Conservation (phyloP, 2,888 invertebrate genomes). For the Latheticus oryzae region DNA sequence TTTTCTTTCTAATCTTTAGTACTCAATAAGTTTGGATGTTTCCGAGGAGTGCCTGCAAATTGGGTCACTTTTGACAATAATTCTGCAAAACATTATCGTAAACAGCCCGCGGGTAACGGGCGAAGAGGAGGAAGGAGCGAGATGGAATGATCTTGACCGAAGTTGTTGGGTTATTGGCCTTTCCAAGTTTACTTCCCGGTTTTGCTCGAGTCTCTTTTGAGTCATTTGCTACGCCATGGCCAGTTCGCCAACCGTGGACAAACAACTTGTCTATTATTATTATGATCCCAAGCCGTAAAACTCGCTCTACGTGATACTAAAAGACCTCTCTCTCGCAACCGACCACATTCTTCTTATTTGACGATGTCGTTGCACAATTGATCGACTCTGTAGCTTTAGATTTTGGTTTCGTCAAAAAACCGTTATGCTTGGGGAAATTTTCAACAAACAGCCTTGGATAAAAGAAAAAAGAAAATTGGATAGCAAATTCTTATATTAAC, state of each 20-base stretch:
- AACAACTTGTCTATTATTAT: slow-evolving; percentile 57
- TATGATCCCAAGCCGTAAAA: slow-evolving; percentile 45
- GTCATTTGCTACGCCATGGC: slow-evolving; percentile 58
- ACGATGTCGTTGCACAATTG: slow-evolving; percentile 17
- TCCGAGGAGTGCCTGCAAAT: slow-evolving; percentile 25
- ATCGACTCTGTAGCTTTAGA: slow-evolving; percentile 3
- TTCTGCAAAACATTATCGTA: slow-evolving; percentile 14
- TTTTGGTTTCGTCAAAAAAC: slow-evolving; percentile 30
- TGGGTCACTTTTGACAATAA: slow-evolving; percentile 32
- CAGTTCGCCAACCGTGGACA: slow-evolving; percentile 57
- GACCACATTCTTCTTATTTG: slow-evolving; percentile 18
- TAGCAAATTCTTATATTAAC: no score
- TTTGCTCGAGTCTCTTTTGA: slow-evolving; percentile 54
- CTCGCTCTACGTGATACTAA: slow-evolving; percentile 39
- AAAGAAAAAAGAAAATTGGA: no score
- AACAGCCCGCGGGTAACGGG: slow-evolving; percentile 37
- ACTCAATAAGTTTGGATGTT: no score
- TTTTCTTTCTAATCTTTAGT: background rate
- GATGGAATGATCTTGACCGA: slow-evolving; percentile 57
- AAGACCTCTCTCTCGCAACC: slow-evolving; percentile 30
- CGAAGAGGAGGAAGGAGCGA: slow-evolving; percentile 34
- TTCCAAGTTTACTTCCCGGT: slow-evolving; percentile 59
- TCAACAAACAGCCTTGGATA: slow-evolving; percentile 1
- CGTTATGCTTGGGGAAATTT: slow-evolving; percentile 24
- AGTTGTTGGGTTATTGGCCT: slow-evolving; percentile 60